Conservation (phyloP, 92 coral and sea anemone genomes). For the Paragorgia papillata region DNA sequence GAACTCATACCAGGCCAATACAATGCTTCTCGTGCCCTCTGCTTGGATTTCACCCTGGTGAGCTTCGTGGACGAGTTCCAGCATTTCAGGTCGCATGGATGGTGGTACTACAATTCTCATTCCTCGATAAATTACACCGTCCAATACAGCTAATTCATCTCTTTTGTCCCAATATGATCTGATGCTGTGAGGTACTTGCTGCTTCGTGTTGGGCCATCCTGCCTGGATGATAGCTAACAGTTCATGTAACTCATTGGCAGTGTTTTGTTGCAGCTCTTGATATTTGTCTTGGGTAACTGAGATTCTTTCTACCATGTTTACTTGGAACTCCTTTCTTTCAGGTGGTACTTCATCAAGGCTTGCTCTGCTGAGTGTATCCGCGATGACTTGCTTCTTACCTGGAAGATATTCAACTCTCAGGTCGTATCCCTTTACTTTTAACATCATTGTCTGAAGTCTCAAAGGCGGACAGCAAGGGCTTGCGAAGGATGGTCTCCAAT, state of each 20-base stretch:
- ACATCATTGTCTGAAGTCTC: too few relatives aligned
- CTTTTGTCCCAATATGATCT: neutral
- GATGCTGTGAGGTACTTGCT: conserved; percentile 5
- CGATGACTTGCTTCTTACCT: conserved; percentile 51
- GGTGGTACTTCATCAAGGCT: conserved; percentile 52
- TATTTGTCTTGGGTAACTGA: conserved; percentile 57
- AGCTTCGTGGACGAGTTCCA: conserved; percentile 44
- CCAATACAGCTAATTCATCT: neutral
- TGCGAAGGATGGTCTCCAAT: conserved; percentile 44
- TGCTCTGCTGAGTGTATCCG: conserved; percentile 63
- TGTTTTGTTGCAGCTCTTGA: conserved; percentile 51
- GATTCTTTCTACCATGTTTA: conserved; percentile 51
- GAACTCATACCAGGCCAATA: conserved; percentile 66
- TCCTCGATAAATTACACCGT: neutral
- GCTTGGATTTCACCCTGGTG: conserved; percentile 64
- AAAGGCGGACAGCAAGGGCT: too few relatives aligned
- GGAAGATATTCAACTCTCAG: conserved; percentile 59
- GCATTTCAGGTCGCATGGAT: conserved; percentile 57
- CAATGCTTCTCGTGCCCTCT: conserved; percentile 59
- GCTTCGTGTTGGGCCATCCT: conserved; percentile 61
- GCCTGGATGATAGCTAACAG: conserved; percentile 38
- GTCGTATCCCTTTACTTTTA: too few relatives aligned
- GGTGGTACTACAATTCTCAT: conserved; percentile 58
- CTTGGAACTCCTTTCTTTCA: conserved; percentile 54
- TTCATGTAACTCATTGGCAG: conserved; percentile 53